phyloP scores from a whole-genome alignment of 2,888 invertebrate species.

The Penaeus monodon region DNA sequence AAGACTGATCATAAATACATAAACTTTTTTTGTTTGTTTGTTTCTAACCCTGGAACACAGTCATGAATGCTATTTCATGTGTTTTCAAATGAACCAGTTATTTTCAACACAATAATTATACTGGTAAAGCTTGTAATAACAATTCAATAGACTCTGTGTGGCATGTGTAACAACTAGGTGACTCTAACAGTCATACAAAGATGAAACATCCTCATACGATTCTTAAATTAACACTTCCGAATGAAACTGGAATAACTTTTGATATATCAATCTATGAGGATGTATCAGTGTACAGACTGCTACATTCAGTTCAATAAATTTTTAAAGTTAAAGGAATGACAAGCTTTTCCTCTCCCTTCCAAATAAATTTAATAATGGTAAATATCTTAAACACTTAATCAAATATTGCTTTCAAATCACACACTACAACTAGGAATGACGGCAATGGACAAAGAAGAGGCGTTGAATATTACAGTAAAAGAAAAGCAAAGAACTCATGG shows the following conservation, averaged over 20 bases:
- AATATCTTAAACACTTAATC: constrained; percentile 28
- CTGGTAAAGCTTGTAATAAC: constrained; percentile 50
- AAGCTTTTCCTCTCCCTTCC: constrained; percentile 24
- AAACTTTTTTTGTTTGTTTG: too few relatives aligned
- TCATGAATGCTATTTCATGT: constrained; percentile 5
- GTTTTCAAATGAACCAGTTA: constrained; percentile 2
- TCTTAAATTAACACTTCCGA: neutral
- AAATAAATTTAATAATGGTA: constrained; percentile 31
- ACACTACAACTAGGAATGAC: constrained; percentile 37
- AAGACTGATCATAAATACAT: too few relatives aligned
- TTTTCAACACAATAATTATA: constrained; percentile 37
- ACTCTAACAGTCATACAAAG: constrained; percentile 19
- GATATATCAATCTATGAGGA: too few relatives aligned
- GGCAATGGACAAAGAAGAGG: constrained; percentile 26
- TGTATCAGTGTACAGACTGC: constrained; percentile 5
- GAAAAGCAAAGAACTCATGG: neutral
- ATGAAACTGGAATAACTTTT: neutral
- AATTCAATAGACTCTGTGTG: constrained; percentile 52
- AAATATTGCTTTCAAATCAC: constrained; percentile 38
- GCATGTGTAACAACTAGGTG: constrained; percentile 40
- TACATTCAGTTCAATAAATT: constrained; percentile 8
- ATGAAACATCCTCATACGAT: constrained; percentile 10
- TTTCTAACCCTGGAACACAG: neutral
- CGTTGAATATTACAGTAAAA: constrained; percentile 14
- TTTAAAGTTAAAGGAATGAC: constrained; percentile 5